A percentile compares a stretch with the other conserved stretches of the same genome.
Evolutionary conservation across 2,797 vertebrate genomes (phyloP).

Genomic region (Serranus cabrilla): DNA sequence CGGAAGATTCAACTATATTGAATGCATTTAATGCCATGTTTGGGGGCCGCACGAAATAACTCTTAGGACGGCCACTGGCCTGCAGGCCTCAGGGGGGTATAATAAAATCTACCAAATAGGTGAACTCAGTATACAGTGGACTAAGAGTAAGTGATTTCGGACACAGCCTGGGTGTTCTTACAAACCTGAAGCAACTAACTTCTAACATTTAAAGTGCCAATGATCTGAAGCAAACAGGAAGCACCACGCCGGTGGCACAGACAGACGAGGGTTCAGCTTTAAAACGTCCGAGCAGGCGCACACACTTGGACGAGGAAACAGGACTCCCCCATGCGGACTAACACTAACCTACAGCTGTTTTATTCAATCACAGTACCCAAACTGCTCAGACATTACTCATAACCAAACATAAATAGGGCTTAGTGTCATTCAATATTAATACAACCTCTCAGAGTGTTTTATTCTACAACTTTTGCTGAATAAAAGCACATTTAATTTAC

Average conservation of each 20-base stretch:
- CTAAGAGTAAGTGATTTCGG: no score
- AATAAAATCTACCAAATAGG: no score
- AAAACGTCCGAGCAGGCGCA: constrained; percentile 27
- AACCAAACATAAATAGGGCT: constrained; percentile 47
- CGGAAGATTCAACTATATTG: no score
- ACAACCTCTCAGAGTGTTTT: constrained; percentile 13
- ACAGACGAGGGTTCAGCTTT: constrained; percentile 2
- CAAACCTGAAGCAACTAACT: constrained; percentile 41
- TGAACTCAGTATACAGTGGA: no score
- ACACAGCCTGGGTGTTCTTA: constrained; percentile 14
- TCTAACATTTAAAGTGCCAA: constrained; percentile 81
- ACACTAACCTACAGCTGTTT: constrained; percentile 53
- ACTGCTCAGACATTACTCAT: constrained; percentile 50
- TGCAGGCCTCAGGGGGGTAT: no score
- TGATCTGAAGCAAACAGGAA: constrained; percentile 76
- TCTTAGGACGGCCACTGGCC: no score
- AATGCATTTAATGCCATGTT: no score
- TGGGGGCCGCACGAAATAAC: no score
- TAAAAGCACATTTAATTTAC: constrained; percentile 39
- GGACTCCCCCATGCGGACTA: constrained; percentile 57
- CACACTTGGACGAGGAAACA: constrained; percentile 30
- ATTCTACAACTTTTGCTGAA: constrained; percentile 9
- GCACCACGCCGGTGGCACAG: constrained; percentile 59
- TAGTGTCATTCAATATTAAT: background rate
- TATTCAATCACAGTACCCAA: constrained; percentile 35